Percentiles rank a stretch among this genome's conserved stretches.
phyloP scores from a whole-genome alignment of 2,888 invertebrate genomes.

The Pharmacophagus antenor region DNA sequence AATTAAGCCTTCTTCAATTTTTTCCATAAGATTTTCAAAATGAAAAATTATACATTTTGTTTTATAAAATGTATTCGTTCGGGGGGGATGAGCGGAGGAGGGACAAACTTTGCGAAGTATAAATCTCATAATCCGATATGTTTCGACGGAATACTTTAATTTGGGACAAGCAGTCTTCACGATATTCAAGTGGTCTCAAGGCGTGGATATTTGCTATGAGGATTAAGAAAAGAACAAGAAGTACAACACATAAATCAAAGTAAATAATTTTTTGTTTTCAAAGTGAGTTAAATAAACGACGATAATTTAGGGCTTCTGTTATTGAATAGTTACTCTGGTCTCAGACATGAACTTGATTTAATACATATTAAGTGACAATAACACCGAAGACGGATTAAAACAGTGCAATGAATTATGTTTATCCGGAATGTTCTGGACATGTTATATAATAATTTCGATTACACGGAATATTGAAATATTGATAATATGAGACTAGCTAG shows the following conservation, averaged over 20 bases:
- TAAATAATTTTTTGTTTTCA: not conserved
- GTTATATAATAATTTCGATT: too few relatives aligned
- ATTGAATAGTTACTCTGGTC: too few relatives aligned
- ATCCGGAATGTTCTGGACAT: too few relatives aligned
- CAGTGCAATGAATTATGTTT: too few relatives aligned
- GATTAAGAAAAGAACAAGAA: slow-evolving; percentile 14
- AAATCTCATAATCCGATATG: slow-evolving; percentile 15
- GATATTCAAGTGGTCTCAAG: slow-evolving; percentile 17
- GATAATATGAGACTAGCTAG: too few relatives aligned
- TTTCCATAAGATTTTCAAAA: not conserved
- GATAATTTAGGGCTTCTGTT: too few relatives aligned
- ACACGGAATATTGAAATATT: too few relatives aligned
- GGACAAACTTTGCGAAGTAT: not conserved
- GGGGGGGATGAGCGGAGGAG: not conserved
- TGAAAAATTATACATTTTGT: not conserved
- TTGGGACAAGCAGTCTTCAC: slow-evolving; percentile 17
- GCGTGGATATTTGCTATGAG: slow-evolving; percentile 17
- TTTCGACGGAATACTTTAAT: slow-evolving; percentile 21
- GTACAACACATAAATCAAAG: not conserved
- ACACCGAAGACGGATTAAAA: too few relatives aligned
- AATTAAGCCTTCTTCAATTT: too few relatives aligned
- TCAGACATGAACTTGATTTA: too few relatives aligned
- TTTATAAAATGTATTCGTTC: not conserved
- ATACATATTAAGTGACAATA: too few relatives aligned
- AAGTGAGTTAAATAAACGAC: not conserved